phyloP scores from a whole-genome alignment of 2,797 vertebrate species.

The Sphenopsis melanotis region DNA sequence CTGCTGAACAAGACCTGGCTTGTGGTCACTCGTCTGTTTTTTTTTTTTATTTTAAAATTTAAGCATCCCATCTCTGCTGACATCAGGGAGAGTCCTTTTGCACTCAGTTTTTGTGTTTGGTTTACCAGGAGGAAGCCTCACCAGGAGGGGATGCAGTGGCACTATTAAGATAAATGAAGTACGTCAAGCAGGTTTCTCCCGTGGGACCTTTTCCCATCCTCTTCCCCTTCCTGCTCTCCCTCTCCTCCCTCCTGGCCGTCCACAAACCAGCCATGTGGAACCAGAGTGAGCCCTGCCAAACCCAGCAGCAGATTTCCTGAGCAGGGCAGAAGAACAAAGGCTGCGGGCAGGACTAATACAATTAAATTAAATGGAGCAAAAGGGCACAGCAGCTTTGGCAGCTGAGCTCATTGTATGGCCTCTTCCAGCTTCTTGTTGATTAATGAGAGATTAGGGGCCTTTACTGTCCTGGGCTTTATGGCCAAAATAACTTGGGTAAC shows the following conservation, averaged over 20 bases:
- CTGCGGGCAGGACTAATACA: neutral
- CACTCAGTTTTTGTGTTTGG: neutral
- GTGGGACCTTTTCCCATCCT: neutral
- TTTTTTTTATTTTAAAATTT: neutral
- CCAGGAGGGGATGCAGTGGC: neutral
- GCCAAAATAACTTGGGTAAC: neutral
- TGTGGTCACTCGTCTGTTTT: fast-evolving
- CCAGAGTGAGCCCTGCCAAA: neutral
- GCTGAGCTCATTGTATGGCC: neutral
- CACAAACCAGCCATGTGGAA: neutral
- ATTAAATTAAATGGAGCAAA: slow-evolving; percentile 47
- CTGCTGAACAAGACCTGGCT: neutral
- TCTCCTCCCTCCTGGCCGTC: neutral
- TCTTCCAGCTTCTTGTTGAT: slow-evolving; percentile 7
- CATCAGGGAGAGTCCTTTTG: neutral
- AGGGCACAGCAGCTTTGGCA: slow-evolving; percentile 5
- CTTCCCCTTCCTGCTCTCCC: slow-evolving; percentile 8
- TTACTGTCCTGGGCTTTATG: neutral
- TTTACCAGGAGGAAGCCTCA: neutral
- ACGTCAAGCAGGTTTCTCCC: neutral
- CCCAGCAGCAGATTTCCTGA: slow-evolving; percentile 49
- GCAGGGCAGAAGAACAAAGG: neutral
- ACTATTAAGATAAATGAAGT: neutral
- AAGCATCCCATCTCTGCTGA: neutral
- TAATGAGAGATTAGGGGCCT: neutral